A percentile compares a stretch with the other conserved stretches of the same genome.
Conservation (phyloP, 2,113 vertebrate species). For the Reinhardtius hippoglossoides region DNA sequence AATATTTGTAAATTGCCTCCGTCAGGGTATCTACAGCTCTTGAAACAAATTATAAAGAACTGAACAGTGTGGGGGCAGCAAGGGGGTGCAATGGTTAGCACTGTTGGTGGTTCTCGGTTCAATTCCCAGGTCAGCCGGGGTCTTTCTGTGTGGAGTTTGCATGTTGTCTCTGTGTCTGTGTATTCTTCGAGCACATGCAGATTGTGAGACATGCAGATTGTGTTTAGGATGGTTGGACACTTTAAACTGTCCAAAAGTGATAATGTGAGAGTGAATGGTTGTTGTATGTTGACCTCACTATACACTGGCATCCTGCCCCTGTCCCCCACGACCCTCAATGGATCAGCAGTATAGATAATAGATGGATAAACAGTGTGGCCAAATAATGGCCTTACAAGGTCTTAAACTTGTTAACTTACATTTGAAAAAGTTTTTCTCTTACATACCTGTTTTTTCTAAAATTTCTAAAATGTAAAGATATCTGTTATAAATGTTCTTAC, state of each 20-base stretch:
- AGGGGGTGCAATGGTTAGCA: too few species aligned
- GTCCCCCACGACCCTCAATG: neutral
- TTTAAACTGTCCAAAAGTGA: neutral
- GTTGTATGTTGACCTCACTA: neutral
- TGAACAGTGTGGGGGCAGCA: too few species aligned
- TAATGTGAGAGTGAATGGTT: neutral
- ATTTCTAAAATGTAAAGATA: too few species aligned
- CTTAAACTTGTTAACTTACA: neutral
- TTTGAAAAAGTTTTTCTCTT: neutral
- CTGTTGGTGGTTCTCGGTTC: too few species aligned
- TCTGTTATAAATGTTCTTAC: too few species aligned
- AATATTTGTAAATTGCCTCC: conserved; percentile 5
- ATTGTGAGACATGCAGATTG: too few species aligned
- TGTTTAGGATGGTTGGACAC: too few species aligned
- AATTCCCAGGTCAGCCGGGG: too few species aligned
- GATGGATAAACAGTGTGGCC: too few species aligned
- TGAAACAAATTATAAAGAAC: neutral
- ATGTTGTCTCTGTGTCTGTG: too few species aligned
- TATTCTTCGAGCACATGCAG: too few species aligned
- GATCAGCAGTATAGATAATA: neutral
- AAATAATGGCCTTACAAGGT: neutral
- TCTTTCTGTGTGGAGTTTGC: too few species aligned
- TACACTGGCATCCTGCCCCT: neutral
- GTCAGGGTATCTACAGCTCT: neutral
- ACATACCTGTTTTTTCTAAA: neutral